Percentiles rank a stretch among this genome's conserved stretches.
Conservation (phyloP, 23 tunicate genomes). For the Halocynthia aurantium region DNA sequence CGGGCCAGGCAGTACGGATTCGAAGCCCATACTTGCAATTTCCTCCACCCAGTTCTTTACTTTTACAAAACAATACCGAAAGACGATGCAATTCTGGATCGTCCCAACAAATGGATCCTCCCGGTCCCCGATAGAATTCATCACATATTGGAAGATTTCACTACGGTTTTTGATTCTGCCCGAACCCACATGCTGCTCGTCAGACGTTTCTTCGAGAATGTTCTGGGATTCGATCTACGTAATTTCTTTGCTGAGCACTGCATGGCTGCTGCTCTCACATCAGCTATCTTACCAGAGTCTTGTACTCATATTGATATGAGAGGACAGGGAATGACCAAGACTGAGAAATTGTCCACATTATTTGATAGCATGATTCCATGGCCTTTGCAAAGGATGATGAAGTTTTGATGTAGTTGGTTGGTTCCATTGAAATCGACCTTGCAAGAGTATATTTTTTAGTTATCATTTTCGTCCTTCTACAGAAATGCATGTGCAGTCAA, state of each 20-base stretch:
- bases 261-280: neutral
- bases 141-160: constrained; percentile 4
- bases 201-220: constrained; percentile 18
- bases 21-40: constrained; percentile 55
- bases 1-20: constrained; percentile 14
- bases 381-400: too few relatives aligned
- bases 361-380: too few relatives aligned
- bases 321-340: neutral
- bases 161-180: constrained; percentile 9
- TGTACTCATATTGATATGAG: neutral
- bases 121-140: constrained; percentile 9
- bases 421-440: too few relatives aligned
- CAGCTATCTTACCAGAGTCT: constrained; percentile 12
- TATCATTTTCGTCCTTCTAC: too few relatives aligned
- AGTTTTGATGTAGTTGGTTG: too few relatives aligned
- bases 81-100: neutral
- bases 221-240: constrained; percentile 9
- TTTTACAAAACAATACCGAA: constrained; percentile 21
- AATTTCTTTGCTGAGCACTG: constrained; percentile 22
- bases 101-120: constrained; percentile 6
- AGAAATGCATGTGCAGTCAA: too few relatives aligned
- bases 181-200: neutral
- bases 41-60: constrained; percentile 69
- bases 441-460: too few relatives aligned
- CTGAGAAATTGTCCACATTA: too few relatives aligned